Evolutionary conservation across 2,797 vertebrate genomes (phyloP).

Genomic region (Propithecus deckenii): DNA sequence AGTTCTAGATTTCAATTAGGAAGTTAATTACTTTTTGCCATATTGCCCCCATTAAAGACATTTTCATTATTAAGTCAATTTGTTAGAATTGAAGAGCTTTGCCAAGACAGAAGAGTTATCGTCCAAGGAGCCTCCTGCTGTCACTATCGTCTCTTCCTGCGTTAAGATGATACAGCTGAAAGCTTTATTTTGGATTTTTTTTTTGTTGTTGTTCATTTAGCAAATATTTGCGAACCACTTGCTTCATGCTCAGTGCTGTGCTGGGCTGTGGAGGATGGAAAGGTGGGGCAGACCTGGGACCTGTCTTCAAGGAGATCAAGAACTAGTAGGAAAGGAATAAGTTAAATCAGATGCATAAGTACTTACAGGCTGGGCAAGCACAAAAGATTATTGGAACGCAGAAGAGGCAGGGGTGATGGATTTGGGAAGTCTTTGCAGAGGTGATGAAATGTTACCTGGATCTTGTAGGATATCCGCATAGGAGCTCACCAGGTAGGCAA

Average conservation of each 20-base stretch:
- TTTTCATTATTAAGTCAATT: conserved; percentile 83
- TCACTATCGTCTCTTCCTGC: background rate
- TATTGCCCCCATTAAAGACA: conserved; percentile 81
- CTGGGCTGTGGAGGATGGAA: background rate
- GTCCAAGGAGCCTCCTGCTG: fast-evolving
- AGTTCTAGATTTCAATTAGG: conserved; percentile 85
- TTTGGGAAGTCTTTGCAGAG: background rate
- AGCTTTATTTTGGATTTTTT: background rate
- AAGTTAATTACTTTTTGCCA: conserved; percentile 85
- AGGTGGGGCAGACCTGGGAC: background rate
- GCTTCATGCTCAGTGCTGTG: too few species aligned
- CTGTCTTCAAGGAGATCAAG: background rate
- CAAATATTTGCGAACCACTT: background rate
- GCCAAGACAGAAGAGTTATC: background rate
- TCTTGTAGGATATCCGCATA: background rate
- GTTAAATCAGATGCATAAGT: background rate
- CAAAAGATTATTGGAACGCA: background rate
- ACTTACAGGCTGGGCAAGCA: background rate
- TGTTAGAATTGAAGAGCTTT: conserved; percentile 70
- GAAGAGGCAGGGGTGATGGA: background rate
- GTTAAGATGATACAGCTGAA: background rate
- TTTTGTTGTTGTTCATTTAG: background rate
- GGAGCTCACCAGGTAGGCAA: background rate
- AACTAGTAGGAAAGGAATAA: background rate
- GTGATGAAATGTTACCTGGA: background rate